Evolutionary conservation across 2,797 vertebrate species (phyloP).

Genomic region (Tarsius wallacei): DNA sequence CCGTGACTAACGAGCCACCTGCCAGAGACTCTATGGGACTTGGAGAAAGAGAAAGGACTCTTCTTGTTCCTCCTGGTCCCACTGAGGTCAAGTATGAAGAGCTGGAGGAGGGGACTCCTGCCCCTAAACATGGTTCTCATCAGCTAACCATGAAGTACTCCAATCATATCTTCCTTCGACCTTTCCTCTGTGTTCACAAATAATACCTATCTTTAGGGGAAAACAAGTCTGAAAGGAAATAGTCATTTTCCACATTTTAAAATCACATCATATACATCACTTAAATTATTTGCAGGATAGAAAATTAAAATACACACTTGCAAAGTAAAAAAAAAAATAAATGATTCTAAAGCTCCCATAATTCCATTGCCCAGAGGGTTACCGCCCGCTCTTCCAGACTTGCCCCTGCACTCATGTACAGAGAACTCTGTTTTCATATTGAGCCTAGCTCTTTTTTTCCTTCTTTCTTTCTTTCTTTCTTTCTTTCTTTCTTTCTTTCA

Average conservation of each 20-base stretch:
- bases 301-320: background rate
- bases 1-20: slow-evolving; percentile 42
- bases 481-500: too few species aligned
- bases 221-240: background rate
- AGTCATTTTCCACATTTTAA: too few species aligned
- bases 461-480: too few species aligned
- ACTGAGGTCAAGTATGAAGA: background rate
- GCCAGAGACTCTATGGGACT: background rate
- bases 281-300: background rate
- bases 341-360: background rate
- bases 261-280: background rate
- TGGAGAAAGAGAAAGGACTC: slow-evolving; percentile 25
- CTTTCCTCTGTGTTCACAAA: background rate
- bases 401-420: fast-evolving
- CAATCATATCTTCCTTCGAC: background rate
- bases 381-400: background rate
- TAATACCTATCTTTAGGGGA: background rate
- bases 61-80: slow-evolving; percentile 11
- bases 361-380: too few species aligned
- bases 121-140: background rate
- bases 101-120: fast-evolving
- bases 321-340: background rate
- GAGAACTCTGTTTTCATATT: background rate
- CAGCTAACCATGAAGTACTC: background rate
- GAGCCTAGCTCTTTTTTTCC: background rate